Evolutionary conservation across 2,797 vertebrate species (phyloP).

Genomic region (Rhabdophis nuchalis): DNA sequence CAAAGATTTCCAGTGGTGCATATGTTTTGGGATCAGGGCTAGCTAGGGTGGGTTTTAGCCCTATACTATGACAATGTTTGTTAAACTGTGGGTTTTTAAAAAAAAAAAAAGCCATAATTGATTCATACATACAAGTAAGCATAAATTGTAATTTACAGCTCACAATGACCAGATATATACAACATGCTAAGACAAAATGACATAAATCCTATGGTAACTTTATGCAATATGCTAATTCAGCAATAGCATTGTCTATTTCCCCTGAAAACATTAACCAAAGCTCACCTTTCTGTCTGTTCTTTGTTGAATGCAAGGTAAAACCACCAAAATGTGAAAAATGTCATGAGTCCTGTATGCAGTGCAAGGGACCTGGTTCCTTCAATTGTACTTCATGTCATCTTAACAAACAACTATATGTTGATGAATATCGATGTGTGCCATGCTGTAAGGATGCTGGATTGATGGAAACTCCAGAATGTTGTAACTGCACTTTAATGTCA

Average conservation of each 20-base stretch:
- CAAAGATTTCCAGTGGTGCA: background rate
- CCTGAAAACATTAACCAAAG: background rate
- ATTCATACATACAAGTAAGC: background rate
- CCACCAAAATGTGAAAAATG: slow-evolving; percentile 74
- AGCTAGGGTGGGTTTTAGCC: background rate
- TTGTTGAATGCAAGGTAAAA: slow-evolving; percentile 54
- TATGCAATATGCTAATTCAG: background rate
- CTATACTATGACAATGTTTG: background rate
- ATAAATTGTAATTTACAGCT: background rate
- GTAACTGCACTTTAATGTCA: slow-evolving; percentile 74
- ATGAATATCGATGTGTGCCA: slow-evolving; percentile 81
- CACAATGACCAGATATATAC: background rate
- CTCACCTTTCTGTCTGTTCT: background rate
- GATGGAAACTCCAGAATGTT: slow-evolving; percentile 73
- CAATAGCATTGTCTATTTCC: background rate
- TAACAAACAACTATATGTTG: slow-evolving; percentile 65
- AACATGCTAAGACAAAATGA: background rate
- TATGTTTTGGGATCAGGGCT: background rate
- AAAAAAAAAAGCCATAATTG: background rate
- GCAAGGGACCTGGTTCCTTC: slow-evolving; percentile 77
- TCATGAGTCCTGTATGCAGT: slow-evolving; percentile 79
- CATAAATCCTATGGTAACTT: background rate
- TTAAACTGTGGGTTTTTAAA: background rate
- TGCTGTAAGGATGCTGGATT: slow-evolving; percentile 71
- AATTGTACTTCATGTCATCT: slow-evolving; percentile 83